Evolutionary conservation across 2,113 vertebrate genomes (phyloP).

Genomic region (Corythornis madagascariensis): DNA sequence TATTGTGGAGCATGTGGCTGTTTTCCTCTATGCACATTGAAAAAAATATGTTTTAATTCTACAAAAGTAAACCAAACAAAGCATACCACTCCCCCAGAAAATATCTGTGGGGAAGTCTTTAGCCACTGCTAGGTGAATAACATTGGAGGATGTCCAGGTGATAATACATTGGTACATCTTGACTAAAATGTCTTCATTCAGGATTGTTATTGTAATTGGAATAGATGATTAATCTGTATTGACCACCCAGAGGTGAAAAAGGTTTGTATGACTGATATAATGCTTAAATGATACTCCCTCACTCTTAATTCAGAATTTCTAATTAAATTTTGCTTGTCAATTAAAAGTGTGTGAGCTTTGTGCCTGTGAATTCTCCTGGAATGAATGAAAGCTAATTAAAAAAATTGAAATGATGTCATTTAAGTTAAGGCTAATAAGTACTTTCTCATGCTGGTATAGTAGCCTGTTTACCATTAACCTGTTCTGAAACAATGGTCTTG

Average conservation of each 20-base stretch:
- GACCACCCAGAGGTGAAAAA: neutral
- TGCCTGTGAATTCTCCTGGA: neutral
- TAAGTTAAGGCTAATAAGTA: neutral
- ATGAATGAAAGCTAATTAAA: neutral
- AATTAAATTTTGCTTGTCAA: neutral
- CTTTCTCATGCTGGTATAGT: neutral
- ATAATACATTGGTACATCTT: neutral
- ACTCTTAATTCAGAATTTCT: neutral
- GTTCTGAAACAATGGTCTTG: neutral
- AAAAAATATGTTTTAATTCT: neutral
- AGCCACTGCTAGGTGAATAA: neutral
- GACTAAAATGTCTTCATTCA: neutral
- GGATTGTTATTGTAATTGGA: neutral
- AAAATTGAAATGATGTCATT: neutral
- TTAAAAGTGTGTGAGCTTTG: neutral
- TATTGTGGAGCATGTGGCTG: neutral
- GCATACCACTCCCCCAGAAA: fast-evolving
- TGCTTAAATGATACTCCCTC: neutral
- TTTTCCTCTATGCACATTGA: neutral
- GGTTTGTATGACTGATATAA: neutral
- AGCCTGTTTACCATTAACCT: neutral
- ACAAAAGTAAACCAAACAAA: neutral
- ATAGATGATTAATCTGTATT: neutral
- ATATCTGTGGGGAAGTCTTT: neutral
- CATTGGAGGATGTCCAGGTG: neutral